Evolutionary conservation across 2,888 invertebrate genomes (phyloP).

Genomic region (Morpho deidamia): DNA sequence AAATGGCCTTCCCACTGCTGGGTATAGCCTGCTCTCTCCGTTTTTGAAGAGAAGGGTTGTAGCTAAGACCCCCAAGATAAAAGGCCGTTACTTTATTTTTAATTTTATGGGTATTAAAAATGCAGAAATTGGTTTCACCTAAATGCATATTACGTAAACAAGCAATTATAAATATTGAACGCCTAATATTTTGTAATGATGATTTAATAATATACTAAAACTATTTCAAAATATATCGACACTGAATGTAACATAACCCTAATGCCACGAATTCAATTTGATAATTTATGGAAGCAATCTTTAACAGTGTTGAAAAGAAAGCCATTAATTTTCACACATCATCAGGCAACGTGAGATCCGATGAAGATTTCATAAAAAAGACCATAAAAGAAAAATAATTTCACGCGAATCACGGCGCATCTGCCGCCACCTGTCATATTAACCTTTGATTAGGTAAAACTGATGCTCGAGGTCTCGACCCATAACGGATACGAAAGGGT

Average conservation of each 20-base stretch:
- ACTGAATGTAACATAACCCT: neutral
- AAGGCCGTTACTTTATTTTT: no score
- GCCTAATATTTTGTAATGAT: no score
- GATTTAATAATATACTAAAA: no score
- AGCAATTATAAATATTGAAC: no score
- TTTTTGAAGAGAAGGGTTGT: no score
- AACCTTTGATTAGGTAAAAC: slow-evolving; percentile 59
- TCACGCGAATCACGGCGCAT: slow-evolving; percentile 71
- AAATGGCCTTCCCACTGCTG: no score
- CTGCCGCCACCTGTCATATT: slow-evolving; percentile 67
- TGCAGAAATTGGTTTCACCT: no score
- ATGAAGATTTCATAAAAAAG: slow-evolving; percentile 40
- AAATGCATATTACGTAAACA: no score
- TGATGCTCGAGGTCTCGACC: slow-evolving; percentile 46
- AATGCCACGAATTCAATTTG: neutral
- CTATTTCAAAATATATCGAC: no score
- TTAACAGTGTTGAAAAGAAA: slow-evolving; percentile 38
- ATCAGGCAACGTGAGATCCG: slow-evolving; percentile 57
- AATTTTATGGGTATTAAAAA: no score
- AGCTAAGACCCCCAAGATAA: no score
- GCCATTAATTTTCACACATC: slow-evolving; percentile 70
- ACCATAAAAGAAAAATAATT: slow-evolving; percentile 59
- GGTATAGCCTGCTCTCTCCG: no score
- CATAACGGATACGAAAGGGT: slow-evolving; percentile 60
- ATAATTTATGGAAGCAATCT: slow-evolving; percentile 25